Evolutionary conservation across 2,797 vertebrate species (phyloP).

Genomic region (Setipinna tenuifilis): DNA sequence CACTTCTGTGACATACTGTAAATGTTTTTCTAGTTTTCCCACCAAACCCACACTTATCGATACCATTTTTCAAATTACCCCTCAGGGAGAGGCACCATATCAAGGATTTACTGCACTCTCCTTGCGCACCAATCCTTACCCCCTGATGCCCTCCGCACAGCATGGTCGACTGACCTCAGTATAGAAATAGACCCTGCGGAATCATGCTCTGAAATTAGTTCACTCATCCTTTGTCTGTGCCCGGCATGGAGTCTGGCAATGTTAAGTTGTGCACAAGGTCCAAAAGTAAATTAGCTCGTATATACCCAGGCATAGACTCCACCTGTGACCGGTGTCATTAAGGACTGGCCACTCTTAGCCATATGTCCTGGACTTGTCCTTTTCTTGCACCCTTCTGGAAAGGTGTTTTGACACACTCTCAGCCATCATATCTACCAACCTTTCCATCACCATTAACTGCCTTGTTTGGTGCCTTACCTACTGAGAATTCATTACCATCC

Average conservation of each 20-base stretch:
- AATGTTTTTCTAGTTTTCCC: background rate
- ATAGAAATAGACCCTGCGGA: background rate
- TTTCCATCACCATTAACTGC: background rate
- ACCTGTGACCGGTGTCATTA: background rate
- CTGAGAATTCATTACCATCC: background rate
- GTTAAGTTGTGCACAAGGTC: slow-evolving; percentile 19
- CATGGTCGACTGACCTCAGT: background rate
- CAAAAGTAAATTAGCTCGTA: slow-evolving; percentile 5
- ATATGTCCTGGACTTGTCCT: slow-evolving; percentile 23
- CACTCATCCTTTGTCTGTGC: slow-evolving; percentile 20
- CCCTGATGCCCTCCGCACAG: background rate
- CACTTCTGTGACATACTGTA: background rate
- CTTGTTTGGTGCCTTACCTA: slow-evolving; percentile 23
- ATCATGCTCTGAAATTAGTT: background rate
- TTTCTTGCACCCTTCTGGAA: background rate
- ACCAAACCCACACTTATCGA: background rate
- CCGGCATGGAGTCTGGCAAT: slow-evolving; percentile 7
- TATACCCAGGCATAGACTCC: background rate
- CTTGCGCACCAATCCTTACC: background rate
- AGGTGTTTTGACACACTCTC: background rate
- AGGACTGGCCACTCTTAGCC: background rate
- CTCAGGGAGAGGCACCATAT: background rate
- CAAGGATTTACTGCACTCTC: background rate
- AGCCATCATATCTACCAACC: background rate
- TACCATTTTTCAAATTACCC: background rate